Percentiles rank a stretch among this genome's conserved stretches.
Evolutionary conservation across 2,888 invertebrate genomes (phyloP).

Genomic region (Tinea semifulvella): DNA sequence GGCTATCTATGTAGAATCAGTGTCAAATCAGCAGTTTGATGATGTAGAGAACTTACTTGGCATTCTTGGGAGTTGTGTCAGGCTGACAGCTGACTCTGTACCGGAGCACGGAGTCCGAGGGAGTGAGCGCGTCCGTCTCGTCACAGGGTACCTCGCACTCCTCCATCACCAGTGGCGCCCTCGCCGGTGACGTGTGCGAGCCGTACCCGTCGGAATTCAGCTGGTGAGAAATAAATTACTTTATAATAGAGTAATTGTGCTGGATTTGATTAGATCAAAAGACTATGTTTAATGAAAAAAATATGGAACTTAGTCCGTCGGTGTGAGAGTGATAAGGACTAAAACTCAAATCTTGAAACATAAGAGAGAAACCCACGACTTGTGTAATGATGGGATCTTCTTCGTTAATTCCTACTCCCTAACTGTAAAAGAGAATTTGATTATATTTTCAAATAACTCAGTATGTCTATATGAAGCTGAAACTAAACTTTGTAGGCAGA

Average conservation of each 20-base stretch:
- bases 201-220: slow-evolving; percentile 89
- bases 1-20: too few relatives aligned
- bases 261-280: neutral
- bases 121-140: slow-evolving; percentile 70
- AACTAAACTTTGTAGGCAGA: too few relatives aligned
- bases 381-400: too few relatives aligned
- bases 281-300: neutral
- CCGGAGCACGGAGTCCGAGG: slow-evolving; percentile 46
- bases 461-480: too few relatives aligned
- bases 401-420: too few relatives aligned
- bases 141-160: slow-evolving; percentile 76
- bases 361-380: too few relatives aligned
- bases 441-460: too few relatives aligned
- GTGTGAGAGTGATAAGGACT: too few relatives aligned
- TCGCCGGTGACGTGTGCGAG: slow-evolving; percentile 85
- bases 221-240: slow-evolving; percentile 48
- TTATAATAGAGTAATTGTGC: neutral
- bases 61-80: slow-evolving; percentile 81
- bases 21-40: too few relatives aligned
- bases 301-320: too few relatives aligned
- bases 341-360: too few relatives aligned
- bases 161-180: slow-evolving; percentile 80
- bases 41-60: slow-evolving; percentile 95
- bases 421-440: too few relatives aligned
- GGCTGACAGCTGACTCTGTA: slow-evolving; percentile 59